Conservation (phyloP, 1,140 invertebrate genomes). For the Drosophila ironensis region DNA sequence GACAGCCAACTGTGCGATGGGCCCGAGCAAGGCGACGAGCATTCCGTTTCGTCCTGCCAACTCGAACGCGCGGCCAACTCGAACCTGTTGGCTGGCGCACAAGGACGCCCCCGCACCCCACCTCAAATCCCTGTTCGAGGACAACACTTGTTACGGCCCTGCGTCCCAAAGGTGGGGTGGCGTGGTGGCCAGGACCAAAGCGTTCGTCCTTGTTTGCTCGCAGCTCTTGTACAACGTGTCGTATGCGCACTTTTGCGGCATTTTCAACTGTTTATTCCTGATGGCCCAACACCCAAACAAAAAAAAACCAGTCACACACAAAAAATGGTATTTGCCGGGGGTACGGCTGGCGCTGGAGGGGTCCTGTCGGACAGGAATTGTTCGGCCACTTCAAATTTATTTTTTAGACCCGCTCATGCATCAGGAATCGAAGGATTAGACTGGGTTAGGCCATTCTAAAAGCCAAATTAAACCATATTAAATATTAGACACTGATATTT, state of each 20-base stretch:
- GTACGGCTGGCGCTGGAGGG: not conserved
- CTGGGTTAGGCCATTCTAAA: not conserved
- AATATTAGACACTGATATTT: not conserved
- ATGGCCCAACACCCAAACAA: not conserved
- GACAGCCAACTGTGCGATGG: slow-evolving; percentile 73
- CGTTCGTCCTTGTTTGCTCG: slow-evolving; percentile 46
- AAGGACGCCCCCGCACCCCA: not conserved
- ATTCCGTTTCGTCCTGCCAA: slow-evolving; percentile 19
- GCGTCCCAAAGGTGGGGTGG: not conserved
- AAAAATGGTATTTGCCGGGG: not conserved
- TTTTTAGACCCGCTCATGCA: slow-evolving; percentile 5
- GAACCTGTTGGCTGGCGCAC: slow-evolving; percentile 41
- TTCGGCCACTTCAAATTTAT: slow-evolving; percentile 27
- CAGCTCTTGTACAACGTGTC: slow-evolving; percentile 61
- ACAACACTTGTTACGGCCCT: slow-evolving; percentile 71
- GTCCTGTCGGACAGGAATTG: slow-evolving; percentile 3
- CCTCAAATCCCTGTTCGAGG: slow-evolving; percentile 51
- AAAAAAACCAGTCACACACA: too few relatives aligned
- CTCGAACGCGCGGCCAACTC: slow-evolving; percentile 24
- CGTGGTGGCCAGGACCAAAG: slow-evolving; percentile 9
- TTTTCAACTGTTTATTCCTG: slow-evolving; percentile 64
- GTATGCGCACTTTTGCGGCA: slow-evolving; percentile 75
- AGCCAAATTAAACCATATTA: not conserved
- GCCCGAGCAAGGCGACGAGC: slow-evolving; percentile 11
- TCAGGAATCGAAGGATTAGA: slow-evolving; percentile 2